These are phyloP conservation scores for Phasia obesa DNA, from an alignment of 2,888 invertebrate species.

Conservation along the genomic window DNA sequence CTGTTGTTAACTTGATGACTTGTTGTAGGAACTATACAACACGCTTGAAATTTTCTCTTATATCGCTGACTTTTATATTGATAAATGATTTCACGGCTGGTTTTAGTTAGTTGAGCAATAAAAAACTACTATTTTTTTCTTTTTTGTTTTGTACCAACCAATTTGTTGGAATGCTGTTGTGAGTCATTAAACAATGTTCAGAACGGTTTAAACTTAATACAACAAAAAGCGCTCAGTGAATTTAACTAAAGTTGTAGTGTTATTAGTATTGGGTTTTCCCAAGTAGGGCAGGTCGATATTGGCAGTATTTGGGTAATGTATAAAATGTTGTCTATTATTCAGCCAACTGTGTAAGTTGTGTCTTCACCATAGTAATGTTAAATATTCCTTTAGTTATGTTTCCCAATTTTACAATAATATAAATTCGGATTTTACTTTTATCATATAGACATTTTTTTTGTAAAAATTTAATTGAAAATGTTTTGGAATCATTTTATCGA, in stretches of 20 bases:
- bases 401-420: no score
- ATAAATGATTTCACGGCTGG: conserved; percentile 17
- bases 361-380: no score
- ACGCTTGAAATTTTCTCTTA: conserved; percentile 19
- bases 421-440: no score
- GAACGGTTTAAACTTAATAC: conserved; percentile 24
- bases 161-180: conserved; percentile 30
- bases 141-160: conserved; percentile 21
- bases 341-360: no score
- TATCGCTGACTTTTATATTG: conserved; percentile 25
- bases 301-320: no score
- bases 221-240: conserved; percentile 24
- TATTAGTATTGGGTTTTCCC: not conserved
- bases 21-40: conserved; percentile 37
- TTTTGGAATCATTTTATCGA: no score
- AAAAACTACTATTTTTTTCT: not conserved
- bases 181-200: conserved; percentile 37
- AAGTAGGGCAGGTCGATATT: no score
- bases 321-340: no score
- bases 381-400: no score
- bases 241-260: conserved; percentile 26
- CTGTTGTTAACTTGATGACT: conserved; percentile 35
- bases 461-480: no score
- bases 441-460: no score
- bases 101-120: conserved; percentile 23